Conservation (phyloP, 2,797 vertebrate genomes). For the Macropus fuliginosus region DNA sequence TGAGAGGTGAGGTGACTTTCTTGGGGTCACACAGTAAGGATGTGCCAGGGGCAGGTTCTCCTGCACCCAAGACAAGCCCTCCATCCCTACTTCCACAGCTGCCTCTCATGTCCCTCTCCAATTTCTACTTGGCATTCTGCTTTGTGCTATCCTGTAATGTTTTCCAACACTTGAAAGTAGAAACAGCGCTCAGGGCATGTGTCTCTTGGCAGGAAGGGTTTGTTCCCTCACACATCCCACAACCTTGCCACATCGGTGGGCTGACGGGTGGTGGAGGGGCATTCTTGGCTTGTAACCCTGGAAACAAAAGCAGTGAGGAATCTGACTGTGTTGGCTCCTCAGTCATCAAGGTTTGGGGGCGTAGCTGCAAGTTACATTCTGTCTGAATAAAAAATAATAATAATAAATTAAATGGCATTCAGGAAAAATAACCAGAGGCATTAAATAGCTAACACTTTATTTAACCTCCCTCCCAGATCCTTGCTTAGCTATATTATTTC, state of each 20-base stretch:
- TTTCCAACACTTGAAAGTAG: not conserved
- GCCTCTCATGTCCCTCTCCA: not conserved
- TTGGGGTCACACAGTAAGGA: not conserved
- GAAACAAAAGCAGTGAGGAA: not conserved
- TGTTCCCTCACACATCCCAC: not conserved
- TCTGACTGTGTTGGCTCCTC: not conserved
- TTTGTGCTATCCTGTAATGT: not conserved
- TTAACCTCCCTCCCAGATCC: conserved; percentile 4
- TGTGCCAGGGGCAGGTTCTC: not conserved
- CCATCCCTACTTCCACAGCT: not conserved
- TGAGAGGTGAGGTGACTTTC: not conserved
- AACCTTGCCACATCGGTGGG: not conserved
- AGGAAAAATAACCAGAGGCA: not conserved
- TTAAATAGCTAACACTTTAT: conserved; percentile 7
- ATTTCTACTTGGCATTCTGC: not conserved
- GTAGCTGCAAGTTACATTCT: not conserved
- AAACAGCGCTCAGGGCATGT: not conserved
- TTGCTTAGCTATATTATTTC: not conserved
- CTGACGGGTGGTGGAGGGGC: not conserved
- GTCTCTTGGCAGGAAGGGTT: not conserved
- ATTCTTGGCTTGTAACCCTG: not conserved
- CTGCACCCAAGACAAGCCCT: not conserved
- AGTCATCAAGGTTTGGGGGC: not conserved
- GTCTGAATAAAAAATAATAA: not conserved
- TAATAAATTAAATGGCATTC: not conserved